Percentiles rank a stretch among this genome's conserved stretches.
Conservation (phyloP, 1,140 invertebrate genomes). For the Stegodyphus mimosarum region DNA sequence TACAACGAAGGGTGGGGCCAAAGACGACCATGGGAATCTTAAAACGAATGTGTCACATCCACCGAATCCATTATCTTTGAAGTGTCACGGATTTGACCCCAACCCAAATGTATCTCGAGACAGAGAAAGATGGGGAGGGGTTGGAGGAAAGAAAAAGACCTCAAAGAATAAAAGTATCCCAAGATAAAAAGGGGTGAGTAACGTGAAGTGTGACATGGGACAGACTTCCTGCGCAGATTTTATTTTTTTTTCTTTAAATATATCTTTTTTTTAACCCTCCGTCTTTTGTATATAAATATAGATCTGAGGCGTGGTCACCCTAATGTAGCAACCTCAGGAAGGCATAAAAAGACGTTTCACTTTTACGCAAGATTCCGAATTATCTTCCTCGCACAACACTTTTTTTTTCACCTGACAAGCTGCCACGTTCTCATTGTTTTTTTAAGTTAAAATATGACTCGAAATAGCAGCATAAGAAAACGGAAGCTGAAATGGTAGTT, state of each 20-base stretch:
- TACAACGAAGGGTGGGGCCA: neutral
- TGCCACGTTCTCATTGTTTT: no score
- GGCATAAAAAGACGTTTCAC: no score
- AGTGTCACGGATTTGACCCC: constrained; percentile 57
- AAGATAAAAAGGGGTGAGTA: constrained; percentile 58
- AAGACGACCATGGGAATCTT: constrained; percentile 39
- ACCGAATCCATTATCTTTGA: constrained; percentile 49
- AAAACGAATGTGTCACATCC: constrained; percentile 53
- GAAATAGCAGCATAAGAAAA: no score
- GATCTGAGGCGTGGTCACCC: constrained; percentile 31
- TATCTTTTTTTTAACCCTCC: constrained; percentile 14
- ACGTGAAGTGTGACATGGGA: constrained; percentile 51
- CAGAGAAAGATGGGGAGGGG: neutral
- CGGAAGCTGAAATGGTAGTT: no score
- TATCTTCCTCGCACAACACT: no score
- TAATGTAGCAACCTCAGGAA: no score
- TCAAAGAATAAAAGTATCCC: constrained; percentile 43
- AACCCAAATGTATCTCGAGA: constrained; percentile 47
- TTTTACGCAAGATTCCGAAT: no score
- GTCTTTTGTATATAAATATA: constrained; percentile 58
- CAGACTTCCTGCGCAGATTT: constrained; percentile 54
- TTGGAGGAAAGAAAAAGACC: constrained; percentile 6
- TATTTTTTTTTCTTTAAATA: constrained; percentile 30
- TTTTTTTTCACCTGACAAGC: no score
- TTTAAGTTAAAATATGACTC: no score